Evolutionary conservation across 2,797 vertebrate genomes (phyloP), one percentile per base, ranked within the genome.

Genomic region (Eidolon dupreanum): DNA sequence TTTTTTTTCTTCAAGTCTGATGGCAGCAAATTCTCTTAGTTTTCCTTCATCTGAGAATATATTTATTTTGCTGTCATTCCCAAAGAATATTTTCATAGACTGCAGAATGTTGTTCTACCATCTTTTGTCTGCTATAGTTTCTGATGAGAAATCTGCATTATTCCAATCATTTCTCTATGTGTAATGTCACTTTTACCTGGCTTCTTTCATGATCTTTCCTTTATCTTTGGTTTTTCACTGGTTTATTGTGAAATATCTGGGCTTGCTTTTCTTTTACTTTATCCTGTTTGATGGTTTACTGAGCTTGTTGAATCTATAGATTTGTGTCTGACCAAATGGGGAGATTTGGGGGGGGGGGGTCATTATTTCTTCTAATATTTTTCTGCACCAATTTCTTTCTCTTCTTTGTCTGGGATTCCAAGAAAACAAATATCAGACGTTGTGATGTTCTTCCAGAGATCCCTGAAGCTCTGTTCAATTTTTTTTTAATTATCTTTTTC

Each of bases 161-260:
- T 26, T n/a, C 49, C 6, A 5, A 28, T 19, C 5, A 7, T 6
- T 28, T 7, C 75, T 8, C 17, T 5, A 0, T 31, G 6, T 5
- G 31, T 33, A 4, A 20, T 0, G 19, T 46, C 59, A 8, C 49
- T 38, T 46, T 65, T 79, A 77, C 24, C 53, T 15, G 41, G 28
- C 31, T 53, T 26, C 57, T 36, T n/a, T 51, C 59, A n/a, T 19
- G 16, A 51, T 33, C 43, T 53, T 28, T 43, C 53, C 10, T 66
- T 55, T 31, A 2, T 26, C 68, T 57, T 46, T 16, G 13, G 38
- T 49, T 51, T 66, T 66, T 49, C 7, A 10, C 24, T 11, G 4
- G 24, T 28, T 57, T 33, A 7, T 66, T 6, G 19, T 24, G 8
- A n/a, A 8, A 19, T 2, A 13, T 26, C n/a, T 38, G 17, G 15